Percentiles rank a stretch among this genome's conserved stretches.
These are phyloP conservation scores for Clamator glandarius DNA, from an alignment of 2,797 vertebrate species.

Conservation along the genomic window DNA sequence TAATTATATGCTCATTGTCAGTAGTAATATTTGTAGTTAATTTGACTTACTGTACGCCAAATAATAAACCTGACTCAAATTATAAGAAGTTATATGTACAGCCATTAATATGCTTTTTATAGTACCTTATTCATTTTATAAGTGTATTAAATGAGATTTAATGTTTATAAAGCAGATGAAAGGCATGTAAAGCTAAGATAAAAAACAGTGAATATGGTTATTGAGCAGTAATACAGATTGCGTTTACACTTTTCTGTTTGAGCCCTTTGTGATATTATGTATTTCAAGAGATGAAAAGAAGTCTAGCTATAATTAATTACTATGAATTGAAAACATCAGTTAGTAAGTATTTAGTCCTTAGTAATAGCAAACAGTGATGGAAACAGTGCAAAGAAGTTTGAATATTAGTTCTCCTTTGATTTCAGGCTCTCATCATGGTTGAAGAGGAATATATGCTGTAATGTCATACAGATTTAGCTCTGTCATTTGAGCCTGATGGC, in stretches of 20 bases:
- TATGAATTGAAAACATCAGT: conserved; percentile 82
- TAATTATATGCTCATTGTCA: conserved; percentile 66
- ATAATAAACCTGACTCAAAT: conserved; percentile 70
- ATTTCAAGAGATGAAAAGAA: conserved; percentile 79
- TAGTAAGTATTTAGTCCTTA: conserved; percentile 63
- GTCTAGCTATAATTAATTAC: conserved; percentile 85
- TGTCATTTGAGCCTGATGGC: neutral
- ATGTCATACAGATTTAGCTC: accelerated
- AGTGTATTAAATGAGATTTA: conserved; percentile 65
- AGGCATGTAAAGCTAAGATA: conserved; percentile 64
- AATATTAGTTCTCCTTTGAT: neutral
- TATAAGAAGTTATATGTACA: conserved; percentile 52
- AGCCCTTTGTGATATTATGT: conserved; percentile 32
- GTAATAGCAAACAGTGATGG: conserved; percentile 8
- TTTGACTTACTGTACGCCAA: conserved; percentile 72
- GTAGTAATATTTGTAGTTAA: conserved; percentile 77
- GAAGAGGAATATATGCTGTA: neutral
- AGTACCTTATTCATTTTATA: conserved; percentile 62
- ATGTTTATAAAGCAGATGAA: conserved; percentile 72
- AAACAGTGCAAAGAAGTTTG: neutral
- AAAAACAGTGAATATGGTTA: conserved; percentile 62
- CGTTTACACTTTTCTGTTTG: conserved; percentile 41
- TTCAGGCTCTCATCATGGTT: neutral
- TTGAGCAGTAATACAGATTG: conserved; percentile 62
- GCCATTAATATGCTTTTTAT: conserved; percentile 62